Percentiles rank a stretch among this genome's conserved stretches.
Conservation (phyloP, 2,888 invertebrate genomes). For the Hypselothyrea guttata region DNA sequence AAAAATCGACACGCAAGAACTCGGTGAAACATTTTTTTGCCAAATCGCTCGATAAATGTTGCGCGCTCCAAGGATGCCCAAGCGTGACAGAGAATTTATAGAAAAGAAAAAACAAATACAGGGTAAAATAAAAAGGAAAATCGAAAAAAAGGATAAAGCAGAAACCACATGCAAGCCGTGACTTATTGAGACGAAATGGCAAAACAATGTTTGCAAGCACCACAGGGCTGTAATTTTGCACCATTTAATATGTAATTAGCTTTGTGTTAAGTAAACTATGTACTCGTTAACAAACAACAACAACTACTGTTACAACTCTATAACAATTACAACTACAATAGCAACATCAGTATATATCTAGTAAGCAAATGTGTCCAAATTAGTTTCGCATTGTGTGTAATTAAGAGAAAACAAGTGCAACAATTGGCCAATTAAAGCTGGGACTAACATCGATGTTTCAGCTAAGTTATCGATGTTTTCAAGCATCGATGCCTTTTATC, state of each 20-base stretch:
- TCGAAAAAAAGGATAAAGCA: constrained; percentile 9
- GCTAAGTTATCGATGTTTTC: too few species aligned
- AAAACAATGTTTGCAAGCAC: constrained; percentile 80
- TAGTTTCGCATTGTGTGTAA: constrained; percentile 46
- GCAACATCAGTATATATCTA: constrained; percentile 51
- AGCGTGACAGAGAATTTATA: constrained; percentile 44
- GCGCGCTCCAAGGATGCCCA: constrained; percentile 42
- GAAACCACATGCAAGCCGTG: constrained; percentile 38
- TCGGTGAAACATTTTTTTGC: constrained; percentile 80
- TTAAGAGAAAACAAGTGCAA: constrained; percentile 21
- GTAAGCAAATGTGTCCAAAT: constrained; percentile 50
- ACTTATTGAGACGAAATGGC: constrained; percentile 72
- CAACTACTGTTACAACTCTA: constrained; percentile 35
- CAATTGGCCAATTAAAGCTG: too few species aligned
- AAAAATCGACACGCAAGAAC: constrained; percentile 81
- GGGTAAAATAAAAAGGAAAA: constrained; percentile 8
- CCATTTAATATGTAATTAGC: constrained; percentile 79
- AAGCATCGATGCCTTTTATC: too few species aligned
- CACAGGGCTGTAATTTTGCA: constrained; percentile 81
- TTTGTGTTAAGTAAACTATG: constrained; percentile 78
- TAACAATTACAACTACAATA: constrained; percentile 47
- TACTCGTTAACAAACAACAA: constrained; percentile 49
- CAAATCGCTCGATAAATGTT: constrained; percentile 71
- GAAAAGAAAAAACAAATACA: constrained; percentile 11
- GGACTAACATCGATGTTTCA: too few species aligned